Evolutionary conservation across 2,797 vertebrate species (phyloP).

Genomic region (Lateolabrax maculatus): DNA sequence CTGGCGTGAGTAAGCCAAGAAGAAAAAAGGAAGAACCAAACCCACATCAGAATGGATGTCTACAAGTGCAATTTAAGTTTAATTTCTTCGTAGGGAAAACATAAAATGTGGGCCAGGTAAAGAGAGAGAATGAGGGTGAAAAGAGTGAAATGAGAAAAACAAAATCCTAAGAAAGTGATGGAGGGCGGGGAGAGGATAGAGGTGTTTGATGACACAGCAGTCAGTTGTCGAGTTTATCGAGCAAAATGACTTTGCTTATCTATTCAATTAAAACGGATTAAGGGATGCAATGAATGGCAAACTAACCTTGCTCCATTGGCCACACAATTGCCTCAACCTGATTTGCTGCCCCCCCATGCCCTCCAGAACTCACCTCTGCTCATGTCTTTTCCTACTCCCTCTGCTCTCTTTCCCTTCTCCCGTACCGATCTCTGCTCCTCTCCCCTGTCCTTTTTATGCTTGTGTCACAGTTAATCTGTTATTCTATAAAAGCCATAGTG

Average conservation of each 20-base stretch:
- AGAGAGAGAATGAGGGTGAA: background rate
- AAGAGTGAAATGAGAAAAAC: constrained; percentile 1
- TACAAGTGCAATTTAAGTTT: background rate
- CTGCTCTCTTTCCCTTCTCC: constrained; percentile 13
- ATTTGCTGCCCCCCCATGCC: constrained; percentile 43
- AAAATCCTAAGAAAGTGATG: constrained; percentile 33
- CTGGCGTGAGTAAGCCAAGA: background rate
- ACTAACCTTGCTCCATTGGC: constrained; percentile 70
- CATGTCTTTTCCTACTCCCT: constrained; percentile 9
- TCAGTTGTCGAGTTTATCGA: constrained; percentile 76
- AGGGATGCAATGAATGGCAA: constrained; percentile 68
- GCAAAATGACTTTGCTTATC: constrained; percentile 80
- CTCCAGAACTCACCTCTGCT: constrained; percentile 45
- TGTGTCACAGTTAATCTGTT: constrained; percentile 70
- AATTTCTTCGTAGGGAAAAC: constrained; percentile 12
- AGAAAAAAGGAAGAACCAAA: background rate
- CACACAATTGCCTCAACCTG: constrained; percentile 61
- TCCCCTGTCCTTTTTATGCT: constrained; percentile 53
- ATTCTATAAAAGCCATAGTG: constrained; percentile 60
- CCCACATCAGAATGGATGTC: background rate
- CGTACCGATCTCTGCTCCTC: constrained; percentile 25
- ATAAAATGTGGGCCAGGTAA: background rate
- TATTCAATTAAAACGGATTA: constrained; percentile 81
- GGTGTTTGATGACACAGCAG: constrained; percentile 72
- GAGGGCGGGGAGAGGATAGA: constrained; percentile 47